Evolutionary conservation across 2,888 invertebrate species (phyloP).

Genomic region (Heliothis peltigera): DNA sequence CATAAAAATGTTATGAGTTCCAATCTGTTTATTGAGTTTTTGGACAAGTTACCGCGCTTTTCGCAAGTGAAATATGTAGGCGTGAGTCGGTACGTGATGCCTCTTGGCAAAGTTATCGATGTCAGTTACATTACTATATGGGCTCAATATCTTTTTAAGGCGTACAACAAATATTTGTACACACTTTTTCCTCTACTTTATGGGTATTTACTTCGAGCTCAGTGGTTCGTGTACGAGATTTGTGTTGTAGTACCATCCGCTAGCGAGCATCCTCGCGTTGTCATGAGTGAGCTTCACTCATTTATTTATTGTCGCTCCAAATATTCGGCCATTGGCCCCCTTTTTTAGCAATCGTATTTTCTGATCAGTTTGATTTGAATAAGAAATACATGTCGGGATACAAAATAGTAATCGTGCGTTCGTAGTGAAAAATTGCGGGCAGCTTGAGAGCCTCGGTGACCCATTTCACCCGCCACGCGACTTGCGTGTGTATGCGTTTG

Average conservation of each 20-base stretch:
- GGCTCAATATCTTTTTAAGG: constrained; percentile 32
- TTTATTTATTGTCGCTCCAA: constrained; percentile 26
- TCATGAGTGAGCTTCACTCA: constrained; percentile 8
- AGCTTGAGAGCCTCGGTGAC: constrained; percentile 33
- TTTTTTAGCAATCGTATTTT: constrained; percentile 9
- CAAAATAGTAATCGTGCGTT: constrained; percentile 32
- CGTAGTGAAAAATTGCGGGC: constrained; percentile 32
- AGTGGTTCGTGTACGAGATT: constrained; percentile 35
- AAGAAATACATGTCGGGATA: constrained; percentile 37
- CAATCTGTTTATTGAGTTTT: constrained; percentile 61
- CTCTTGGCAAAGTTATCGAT: constrained; percentile 19
- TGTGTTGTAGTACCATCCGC: constrained; percentile 27
- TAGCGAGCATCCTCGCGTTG: constrained; percentile 11
- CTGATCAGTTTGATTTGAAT: constrained; percentile 27
- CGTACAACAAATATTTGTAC: constrained; percentile 40
- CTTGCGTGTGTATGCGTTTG: constrained; percentile 24
- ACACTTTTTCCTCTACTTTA: constrained; percentile 33
- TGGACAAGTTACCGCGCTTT: constrained; percentile 40
- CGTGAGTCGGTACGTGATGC: constrained; percentile 16
- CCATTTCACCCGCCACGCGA: constrained; percentile 25
- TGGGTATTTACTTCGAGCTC: constrained; percentile 26
- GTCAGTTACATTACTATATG: constrained; percentile 39
- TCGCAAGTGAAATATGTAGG: constrained; percentile 32
- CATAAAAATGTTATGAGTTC: constrained; percentile 59
- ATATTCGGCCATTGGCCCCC: constrained; percentile 12